Percentiles rank a stretch among this genome's conserved stretches.
Evolutionary conservation across 2,113 vertebrate genomes (phyloP).

Genomic region (Guaruba guarouba): DNA sequence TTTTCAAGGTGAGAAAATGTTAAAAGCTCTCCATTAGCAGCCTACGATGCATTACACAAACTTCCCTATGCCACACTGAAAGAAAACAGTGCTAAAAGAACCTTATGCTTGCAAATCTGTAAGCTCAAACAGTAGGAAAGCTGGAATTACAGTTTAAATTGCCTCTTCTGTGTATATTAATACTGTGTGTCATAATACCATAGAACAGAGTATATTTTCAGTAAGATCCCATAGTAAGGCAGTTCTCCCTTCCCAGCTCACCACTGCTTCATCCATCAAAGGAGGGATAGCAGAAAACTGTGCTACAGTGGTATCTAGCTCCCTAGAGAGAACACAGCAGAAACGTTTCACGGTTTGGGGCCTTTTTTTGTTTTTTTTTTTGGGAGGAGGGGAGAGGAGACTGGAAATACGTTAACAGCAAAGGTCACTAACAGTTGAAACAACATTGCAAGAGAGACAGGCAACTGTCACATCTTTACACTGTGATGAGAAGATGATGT

Average conservation of each 20-base stretch:
- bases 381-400: background rate
- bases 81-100: background rate
- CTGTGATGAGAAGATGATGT: background rate
- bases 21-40: background rate
- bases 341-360: accelerated
- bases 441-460: background rate
- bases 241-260: background rate
- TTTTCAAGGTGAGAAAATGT: background rate
- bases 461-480: accelerated
- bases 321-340: background rate
- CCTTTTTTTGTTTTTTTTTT: background rate
- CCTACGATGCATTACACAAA: background rate
- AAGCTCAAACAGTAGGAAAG: background rate
- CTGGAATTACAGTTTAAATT: background rate
- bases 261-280: background rate
- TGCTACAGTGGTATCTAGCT: accelerated
- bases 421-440: background rate
- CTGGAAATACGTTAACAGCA: background rate
- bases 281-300: background rate
- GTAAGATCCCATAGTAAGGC: background rate
- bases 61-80: background rate
- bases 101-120: background rate
- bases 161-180: background rate
- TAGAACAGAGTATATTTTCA: background rate
- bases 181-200: no score